These are phyloP conservation scores for Agonum fuliginosum DNA, from an alignment of 2,888 invertebrate species.

Conservation along the genomic window DNA sequence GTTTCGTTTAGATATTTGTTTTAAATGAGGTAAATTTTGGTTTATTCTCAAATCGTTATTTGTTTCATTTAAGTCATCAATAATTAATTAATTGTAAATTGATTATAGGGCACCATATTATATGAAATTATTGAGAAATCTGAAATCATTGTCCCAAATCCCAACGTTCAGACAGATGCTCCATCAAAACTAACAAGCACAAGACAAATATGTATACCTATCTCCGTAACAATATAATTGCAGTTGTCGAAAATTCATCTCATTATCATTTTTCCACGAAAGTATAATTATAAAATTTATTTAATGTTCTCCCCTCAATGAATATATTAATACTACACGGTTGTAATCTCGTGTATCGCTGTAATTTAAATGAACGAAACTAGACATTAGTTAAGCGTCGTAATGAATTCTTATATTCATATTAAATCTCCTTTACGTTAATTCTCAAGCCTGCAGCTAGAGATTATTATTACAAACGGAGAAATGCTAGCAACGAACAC, in stretches of 20 bases:
- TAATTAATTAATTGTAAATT: too few relatives aligned
- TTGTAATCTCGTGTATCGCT: conserved; percentile 13
- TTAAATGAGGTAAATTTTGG: too few relatives aligned
- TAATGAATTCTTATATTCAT: conserved; percentile 44
- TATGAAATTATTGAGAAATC: too few relatives aligned
- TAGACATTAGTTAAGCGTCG: conserved; percentile 15
- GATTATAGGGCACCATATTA: too few relatives aligned
- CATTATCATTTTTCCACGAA: conserved; percentile 28
- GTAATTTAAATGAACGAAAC: conserved; percentile 31
- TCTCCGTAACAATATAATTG: conserved; percentile 27
- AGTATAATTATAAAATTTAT: conserved; percentile 39
- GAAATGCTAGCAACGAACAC: too few relatives aligned
- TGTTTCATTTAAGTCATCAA: too few relatives aligned
- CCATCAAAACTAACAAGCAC: conserved; percentile 22
- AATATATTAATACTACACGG: conserved; percentile 19
- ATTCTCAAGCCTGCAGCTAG: conserved; percentile 11
- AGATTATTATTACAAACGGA: neutral
- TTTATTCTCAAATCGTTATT: too few relatives aligned
- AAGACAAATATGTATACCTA: conserved; percentile 24
- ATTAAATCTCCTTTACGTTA: conserved; percentile 39
- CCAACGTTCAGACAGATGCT: neutral
- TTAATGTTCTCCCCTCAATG: conserved; percentile 29
- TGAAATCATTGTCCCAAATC: too few relatives aligned
- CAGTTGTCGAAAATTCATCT: conserved; percentile 24
- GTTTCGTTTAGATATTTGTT: too few relatives aligned